A percentile compares a stretch with the other conserved stretches of the same genome.
phyloP scores from a whole-genome alignment of 2,797 vertebrate species.

The Busarellus nigricollis region DNA sequence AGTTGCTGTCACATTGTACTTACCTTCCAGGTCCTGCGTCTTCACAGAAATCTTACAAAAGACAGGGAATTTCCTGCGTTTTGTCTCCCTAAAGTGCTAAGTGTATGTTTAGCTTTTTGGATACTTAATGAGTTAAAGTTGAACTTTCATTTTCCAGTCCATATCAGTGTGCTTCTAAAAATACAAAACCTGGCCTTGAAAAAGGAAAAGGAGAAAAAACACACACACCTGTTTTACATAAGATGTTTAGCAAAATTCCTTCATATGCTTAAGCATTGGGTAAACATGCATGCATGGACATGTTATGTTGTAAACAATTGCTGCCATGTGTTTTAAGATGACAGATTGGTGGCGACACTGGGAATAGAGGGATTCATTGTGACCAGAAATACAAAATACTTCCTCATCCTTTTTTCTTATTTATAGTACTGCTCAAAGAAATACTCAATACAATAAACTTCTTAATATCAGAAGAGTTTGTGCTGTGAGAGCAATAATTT shows the following conservation, averaged over 20 bases:
- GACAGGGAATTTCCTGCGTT: neutral
- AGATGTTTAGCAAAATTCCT: neutral
- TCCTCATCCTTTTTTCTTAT: neutral
- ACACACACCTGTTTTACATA: neutral
- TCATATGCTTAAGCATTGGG: neutral
- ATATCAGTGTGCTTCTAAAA: neutral
- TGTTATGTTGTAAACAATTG: neutral
- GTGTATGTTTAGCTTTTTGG: neutral
- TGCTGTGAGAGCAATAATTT: neutral
- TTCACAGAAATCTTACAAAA: neutral
- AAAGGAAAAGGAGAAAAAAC: neutral
- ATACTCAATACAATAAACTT: neutral
- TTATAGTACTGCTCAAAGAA: neutral
- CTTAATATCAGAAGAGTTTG: neutral
- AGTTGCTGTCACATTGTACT: neutral
- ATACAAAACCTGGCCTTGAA: neutral
- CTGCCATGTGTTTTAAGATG: neutral
- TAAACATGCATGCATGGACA: neutral
- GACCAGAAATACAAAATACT: neutral
- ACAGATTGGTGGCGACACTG: neutral
- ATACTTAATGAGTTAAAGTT: neutral
- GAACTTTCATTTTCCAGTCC: neutral
- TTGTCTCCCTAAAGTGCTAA: neutral
- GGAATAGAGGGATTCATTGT: neutral
- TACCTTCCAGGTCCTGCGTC: neutral